Evolutionary conservation across 2,888 invertebrate species (phyloP).

Genomic region (Cepaea hortensis): DNA sequence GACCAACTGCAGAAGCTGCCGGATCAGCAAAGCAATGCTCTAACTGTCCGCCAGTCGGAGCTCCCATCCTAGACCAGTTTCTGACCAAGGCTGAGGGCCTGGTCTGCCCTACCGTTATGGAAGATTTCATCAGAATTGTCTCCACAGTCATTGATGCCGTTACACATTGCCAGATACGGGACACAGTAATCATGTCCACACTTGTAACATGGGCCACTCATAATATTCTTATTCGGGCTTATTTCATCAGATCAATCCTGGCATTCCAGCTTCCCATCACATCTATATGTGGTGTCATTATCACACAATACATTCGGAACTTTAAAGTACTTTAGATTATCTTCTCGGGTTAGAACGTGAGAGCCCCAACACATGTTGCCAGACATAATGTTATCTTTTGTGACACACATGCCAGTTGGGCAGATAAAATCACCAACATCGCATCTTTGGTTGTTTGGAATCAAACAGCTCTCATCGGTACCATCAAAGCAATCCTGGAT

Average conservation of each 20-base stretch:
- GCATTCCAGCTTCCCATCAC: neutral
- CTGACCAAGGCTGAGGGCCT: too few species aligned
- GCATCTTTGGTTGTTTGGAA: neutral
- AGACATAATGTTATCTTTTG: neutral
- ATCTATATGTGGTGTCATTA: neutral
- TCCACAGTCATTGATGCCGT: slow-evolving; percentile 17
- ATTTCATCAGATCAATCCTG: slow-evolving; percentile 7
- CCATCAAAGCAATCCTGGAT: neutral
- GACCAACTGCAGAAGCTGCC: too few species aligned
- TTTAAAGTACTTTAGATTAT: neutral
- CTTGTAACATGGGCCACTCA: neutral
- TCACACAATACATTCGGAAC: neutral
- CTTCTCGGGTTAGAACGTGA: too few species aligned
- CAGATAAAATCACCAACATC: neutral
- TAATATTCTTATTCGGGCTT: neutral
- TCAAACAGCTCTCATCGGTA: neutral
- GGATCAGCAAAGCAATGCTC: too few species aligned
- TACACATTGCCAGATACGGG: neutral
- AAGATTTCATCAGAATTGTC: slow-evolving; percentile 14
- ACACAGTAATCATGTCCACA: slow-evolving; percentile 3
- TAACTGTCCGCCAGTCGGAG: too few species aligned
- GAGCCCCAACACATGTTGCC: neutral
- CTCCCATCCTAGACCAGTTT: too few species aligned
- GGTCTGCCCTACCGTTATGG: too few species aligned
- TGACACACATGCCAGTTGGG: neutral